Percentiles rank a stretch among this genome's conserved stretches.
These are phyloP conservation scores for Alca torda DNA, from an alignment of 2,797 vertebrate genomes.

Conservation along the genomic window DNA sequence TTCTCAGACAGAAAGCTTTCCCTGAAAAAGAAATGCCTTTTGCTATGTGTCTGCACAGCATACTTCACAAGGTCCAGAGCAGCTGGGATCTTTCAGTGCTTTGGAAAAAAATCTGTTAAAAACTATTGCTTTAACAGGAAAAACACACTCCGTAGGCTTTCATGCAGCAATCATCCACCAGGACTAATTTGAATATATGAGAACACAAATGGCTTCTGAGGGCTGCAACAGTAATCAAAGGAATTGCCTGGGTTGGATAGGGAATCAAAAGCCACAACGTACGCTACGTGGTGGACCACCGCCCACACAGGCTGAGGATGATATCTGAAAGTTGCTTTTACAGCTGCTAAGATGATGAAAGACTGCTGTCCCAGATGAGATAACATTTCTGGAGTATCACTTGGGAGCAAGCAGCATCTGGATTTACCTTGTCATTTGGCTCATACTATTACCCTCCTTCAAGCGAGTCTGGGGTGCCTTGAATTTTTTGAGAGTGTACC, in stretches of 20 bases:
- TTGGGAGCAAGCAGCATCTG: background rate
- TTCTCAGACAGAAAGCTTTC: background rate
- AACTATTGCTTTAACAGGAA: background rate
- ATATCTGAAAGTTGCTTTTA: background rate
- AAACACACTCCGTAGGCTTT: background rate
- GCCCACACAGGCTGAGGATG: background rate
- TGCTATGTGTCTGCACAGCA: background rate
- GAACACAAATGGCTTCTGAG: background rate
- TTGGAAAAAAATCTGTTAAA: background rate
- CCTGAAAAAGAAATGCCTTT: background rate
- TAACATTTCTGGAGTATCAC: background rate
- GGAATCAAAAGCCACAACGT: background rate
- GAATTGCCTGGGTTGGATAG: background rate
- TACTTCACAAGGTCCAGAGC: background rate
- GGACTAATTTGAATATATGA: background rate
- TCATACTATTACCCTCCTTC: background rate
- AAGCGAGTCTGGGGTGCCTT: background rate
- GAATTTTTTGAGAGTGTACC: background rate
- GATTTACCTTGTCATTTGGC: background rate
- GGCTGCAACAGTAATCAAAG: background rate
- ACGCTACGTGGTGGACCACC: accelerated
- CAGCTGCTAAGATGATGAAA: background rate
- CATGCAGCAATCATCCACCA: background rate
- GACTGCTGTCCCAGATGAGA: background rate
- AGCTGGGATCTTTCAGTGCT: background rate